These are phyloP conservation scores for Parotocinclus haroldoi DNA, from an alignment of 2,797 vertebrate genomes.

Conservation along the genomic window DNA sequence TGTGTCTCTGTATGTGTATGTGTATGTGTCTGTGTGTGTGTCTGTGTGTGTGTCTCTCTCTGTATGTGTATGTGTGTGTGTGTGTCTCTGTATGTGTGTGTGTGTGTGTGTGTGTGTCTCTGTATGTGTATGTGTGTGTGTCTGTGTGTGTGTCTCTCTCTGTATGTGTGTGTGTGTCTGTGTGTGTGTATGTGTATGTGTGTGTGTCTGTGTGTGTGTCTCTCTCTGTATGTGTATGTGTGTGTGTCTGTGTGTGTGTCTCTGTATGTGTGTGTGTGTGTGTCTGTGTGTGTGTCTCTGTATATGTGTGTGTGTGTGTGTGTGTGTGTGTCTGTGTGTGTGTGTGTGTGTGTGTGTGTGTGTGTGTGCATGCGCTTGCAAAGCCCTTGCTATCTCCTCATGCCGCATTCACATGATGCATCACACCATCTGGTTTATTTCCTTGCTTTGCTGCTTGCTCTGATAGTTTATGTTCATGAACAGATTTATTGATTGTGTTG, in stretches of 20 bases:
- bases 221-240: too few relatives aligned
- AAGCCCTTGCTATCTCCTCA: conserved; percentile 21
- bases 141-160: too few relatives aligned
- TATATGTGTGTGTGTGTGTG: conserved; percentile 18
- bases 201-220: too few relatives aligned
- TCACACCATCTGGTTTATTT: conserved; percentile 31
- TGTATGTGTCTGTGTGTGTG: conserved; percentile 12
- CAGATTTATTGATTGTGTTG: background rate
- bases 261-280: too few relatives aligned
- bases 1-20: conserved; percentile 8
- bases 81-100: conserved; percentile 8
- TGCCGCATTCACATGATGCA: conserved; percentile 32
- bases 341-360: conserved; percentile 6
- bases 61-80: conserved; percentile 3
- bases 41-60: conserved; percentile 3
- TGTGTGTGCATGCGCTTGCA: conserved; percentile 20
- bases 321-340: conserved; percentile 5
- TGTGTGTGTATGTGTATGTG: conserved; percentile 20
- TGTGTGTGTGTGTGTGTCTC: conserved; percentile 22
- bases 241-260: too few relatives aligned
- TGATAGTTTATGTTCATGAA: conserved; percentile 1
- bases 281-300: conserved; percentile 7
- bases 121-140: conserved; percentile 5
- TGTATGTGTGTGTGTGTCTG: conserved; percentile 4
- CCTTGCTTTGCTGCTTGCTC: background rate